phyloP scores from a whole-genome alignment of 2,113 vertebrate species.

The Pandion haliaetus region DNA sequence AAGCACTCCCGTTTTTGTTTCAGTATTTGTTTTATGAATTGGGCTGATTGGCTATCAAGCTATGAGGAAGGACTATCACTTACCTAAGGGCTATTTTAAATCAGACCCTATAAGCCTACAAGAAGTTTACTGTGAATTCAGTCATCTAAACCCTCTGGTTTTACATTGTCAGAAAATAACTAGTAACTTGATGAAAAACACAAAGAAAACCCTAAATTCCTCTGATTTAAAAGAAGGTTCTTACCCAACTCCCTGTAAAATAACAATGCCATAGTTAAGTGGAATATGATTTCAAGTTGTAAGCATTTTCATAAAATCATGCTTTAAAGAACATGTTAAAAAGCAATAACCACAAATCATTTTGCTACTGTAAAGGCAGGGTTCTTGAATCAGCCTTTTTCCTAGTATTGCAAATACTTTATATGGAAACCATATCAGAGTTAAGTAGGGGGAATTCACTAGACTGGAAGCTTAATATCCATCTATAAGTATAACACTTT shows the following conservation, averaged over 20 bases:
- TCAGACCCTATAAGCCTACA: background rate
- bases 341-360: background rate
- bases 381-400: background rate
- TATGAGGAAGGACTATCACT: background rate
- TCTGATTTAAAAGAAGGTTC: background rate
- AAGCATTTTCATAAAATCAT: background rate
- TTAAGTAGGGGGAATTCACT: background rate
- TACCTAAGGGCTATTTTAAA: background rate
- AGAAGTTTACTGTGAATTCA: background rate
- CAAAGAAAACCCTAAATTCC: background rate
- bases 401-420: background rate
- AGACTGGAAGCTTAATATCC: background rate
- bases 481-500: background rate
- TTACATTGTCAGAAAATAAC: background rate
- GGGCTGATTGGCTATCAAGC: background rate
- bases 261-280: background rate
- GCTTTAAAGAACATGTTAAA: background rate
- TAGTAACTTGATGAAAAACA: background rate
- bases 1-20: background rate
- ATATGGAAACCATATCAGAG: background rate
- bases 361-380: background rate
- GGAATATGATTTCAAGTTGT: background rate
- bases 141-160: background rate
- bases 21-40: background rate
- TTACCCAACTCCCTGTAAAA: background rate